Base-by-base conservation (phyloP, 2,797 vertebrate species). In the Mus caroli region DNA sequence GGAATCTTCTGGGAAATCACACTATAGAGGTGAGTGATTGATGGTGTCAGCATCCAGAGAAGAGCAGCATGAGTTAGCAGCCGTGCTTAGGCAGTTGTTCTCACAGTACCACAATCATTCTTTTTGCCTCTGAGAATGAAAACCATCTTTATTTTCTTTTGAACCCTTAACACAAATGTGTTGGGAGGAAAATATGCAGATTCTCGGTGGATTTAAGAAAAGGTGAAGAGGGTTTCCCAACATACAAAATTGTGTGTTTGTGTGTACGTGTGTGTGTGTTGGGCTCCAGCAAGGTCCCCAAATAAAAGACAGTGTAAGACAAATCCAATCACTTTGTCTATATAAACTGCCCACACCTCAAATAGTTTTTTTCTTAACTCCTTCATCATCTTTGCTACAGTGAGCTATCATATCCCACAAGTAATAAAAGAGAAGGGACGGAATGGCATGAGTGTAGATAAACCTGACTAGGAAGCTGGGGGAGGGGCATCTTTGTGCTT, bases 1-100 rank as follows among this genome's bases (percentile, higher is more conserved):
- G n/a, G 50, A 15, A 15, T 54, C 90, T 94, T 93, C 34, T 4
- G 97, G 90, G 88, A 97, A 97, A 97, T 96, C 75, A 83, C 1
- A 12, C 40, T 8, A 26, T 40, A 82, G 88, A 92, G 58, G 40
- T 95, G 78, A 93, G 94, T 86, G 90, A 96, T 91, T 93, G 71
- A 86, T 64, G 50, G 31, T 58, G 54, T 58, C 69, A 20, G 43
- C 76, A 92, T 90, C 83, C 19, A 22, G 56, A 89, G 79, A 93
- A 54, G 58, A 90, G 24, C 13, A 43, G 52, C 20, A 17, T 76
- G 80, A 88, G 95, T 52, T 93, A 92, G 46, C 22, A 24, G 56
- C n/a, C 60, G 54, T 78, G 71, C 43, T 84, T 67, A 76, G 60
- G 62, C 86, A 24, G 87, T 95, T 92, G 9, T 95, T 67, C 80